phyloP scores from a whole-genome alignment of 1,140 invertebrate species.

The Halesus radiatus region DNA sequence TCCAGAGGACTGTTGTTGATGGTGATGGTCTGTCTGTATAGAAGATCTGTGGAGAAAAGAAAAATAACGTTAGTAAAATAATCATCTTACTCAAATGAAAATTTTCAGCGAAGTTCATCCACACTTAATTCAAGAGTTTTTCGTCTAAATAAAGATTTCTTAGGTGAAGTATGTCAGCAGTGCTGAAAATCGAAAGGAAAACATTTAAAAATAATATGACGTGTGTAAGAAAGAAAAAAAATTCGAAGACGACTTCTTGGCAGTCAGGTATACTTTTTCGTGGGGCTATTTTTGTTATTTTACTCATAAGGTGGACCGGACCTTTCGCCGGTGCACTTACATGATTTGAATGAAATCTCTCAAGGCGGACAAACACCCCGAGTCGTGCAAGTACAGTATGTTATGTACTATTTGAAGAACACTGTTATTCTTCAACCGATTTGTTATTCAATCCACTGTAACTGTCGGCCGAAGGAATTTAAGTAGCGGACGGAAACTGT shows the following conservation, averaged over 20 bases:
- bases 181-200: background rate
- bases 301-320: background rate
- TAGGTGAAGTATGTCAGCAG: conserved; percentile 8
- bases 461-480: conserved; percentile 2
- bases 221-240: background rate
- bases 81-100: background rate
- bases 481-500: background rate
- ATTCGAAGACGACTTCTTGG: conserved; percentile 5
- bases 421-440: conserved; percentile 5
- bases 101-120: no score
- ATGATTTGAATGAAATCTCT: conserved; percentile 6
- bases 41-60: conserved; percentile 75
- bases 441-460: conserved; percentile 16
- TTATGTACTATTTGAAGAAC: background rate
- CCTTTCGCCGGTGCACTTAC: background rate
- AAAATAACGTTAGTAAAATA: conserved; percentile 52
- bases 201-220: conserved; percentile 9
- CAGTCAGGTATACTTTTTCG: conserved; percentile 4
- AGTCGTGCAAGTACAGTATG: background rate
- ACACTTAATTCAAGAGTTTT: background rate
- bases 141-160: conserved; percentile 28
- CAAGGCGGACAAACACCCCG: background rate
- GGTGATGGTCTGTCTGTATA: conserved; percentile 81
- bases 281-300: background rate
- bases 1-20: conserved; percentile 79